Evolutionary conservation across 2,888 invertebrate genomes (phyloP), one percentile per base, ranked within the genome.

Genomic region (Cantharis rustica): DNA sequence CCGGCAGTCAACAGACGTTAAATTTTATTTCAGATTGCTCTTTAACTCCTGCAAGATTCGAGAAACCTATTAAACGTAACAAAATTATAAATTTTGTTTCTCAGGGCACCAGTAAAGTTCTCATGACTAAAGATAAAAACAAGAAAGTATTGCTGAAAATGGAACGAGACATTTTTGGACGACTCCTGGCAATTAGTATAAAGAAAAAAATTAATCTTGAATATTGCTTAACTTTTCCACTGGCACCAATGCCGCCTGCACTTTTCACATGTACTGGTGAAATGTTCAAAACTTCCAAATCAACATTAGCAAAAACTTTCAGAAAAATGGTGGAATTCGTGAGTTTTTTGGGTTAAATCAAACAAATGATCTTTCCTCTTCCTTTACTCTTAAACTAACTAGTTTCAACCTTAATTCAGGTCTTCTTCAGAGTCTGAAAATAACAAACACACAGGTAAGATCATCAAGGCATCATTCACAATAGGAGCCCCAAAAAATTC

Each of bases 191-290:
- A 31, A 79, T 81, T 62, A 63, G 68, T 75, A 7, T 81, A 0
- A 11, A 79, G 0, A 81, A 81, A 77, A 75, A 81, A 74, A 76
- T 80, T n/a, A n/a, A 85, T 79, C 10, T 86, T 0, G 84, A 85
- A 79, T 69, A 75, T 74, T 84, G 84, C 23, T 69, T 85, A 17
- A 72, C 84, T 13, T 85, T 79, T 79, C 84, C 84, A 61, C 79
- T 85, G 89, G 85, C 82, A 89, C 88, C 80, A 23, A 26, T 71
- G 23, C 78, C 78, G 1, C 78, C 79, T 70, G 79, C 80, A 11
- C 75, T 81, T 16, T 81, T 75, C 61, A 16, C 17, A 10, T 79
- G 74, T 71, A 61, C 76, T 15, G 79, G 78, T 1, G 77, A 78
- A 13, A 80, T 81, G 79, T 31, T 79, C 2, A 82, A 79, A 71